Evolutionary conservation across 2,113 vertebrate species (phyloP).

Genomic region (Ictalurus punctatus): DNA sequence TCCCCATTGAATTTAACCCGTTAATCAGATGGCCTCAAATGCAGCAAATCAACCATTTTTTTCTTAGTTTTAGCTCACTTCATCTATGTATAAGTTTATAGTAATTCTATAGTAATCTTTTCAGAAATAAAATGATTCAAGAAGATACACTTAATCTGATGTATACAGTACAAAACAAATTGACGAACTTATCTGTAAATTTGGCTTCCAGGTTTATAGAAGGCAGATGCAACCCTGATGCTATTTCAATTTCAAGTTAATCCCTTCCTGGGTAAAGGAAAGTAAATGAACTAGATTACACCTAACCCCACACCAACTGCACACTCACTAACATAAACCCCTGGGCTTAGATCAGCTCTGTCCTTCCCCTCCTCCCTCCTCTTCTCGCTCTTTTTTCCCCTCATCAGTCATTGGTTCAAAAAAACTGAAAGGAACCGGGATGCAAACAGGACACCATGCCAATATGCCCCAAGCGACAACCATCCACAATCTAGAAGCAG

Average conservation of each 20-base stretch:
- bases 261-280: not conserved
- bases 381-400: slow-evolving; percentile 13
- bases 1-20: slow-evolving; percentile 42
- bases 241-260: slow-evolving; percentile 5
- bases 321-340: not conserved
- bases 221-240: slow-evolving; percentile 3
- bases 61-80: not conserved
- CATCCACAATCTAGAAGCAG: not conserved
- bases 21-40: not conserved
- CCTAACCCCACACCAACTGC: slow-evolving; percentile 6
- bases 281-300: slow-evolving; percentile 7
- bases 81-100: not conserved
- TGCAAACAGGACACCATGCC: slow-evolving; percentile 32
- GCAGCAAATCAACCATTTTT: not conserved
- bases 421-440: slow-evolving; percentile 33
- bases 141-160: not conserved
- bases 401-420: slow-evolving; percentile 42
- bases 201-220: slow-evolving; percentile 5
- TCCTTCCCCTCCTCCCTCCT: slow-evolving; percentile 15
- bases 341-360: slow-evolving; percentile 1
- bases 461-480: slow-evolving; percentile 14
- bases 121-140: not conserved
- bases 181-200: slow-evolving; percentile 21
- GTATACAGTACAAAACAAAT: not conserved
- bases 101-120: not conserved